Evolutionary conservation across 1,140 invertebrate species (phyloP), one percentile per base, ranked within the genome.

Genomic region (Cydia splendana): DNA sequence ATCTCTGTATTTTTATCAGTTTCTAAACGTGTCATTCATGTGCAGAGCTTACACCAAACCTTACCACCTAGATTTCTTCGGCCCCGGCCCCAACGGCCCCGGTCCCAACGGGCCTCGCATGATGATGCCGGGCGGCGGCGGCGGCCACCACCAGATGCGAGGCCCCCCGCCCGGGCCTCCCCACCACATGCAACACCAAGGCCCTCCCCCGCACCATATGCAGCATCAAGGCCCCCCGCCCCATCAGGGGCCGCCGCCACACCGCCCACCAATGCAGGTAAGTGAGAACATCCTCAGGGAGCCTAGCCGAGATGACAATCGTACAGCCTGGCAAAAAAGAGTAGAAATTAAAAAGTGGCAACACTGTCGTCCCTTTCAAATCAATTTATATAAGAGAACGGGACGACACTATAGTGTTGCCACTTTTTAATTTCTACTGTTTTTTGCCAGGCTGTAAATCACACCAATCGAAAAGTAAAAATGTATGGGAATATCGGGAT

Each of bases 191-290:
- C 93, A 85, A 78, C 91, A 92, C 69, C 90, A 91, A 67, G 92
- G 93, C 12, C 92, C 91, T 0, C 92, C 91, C 18, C 91, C 92
- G 20, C 93, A 93, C 73, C 91, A 91, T 48, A 83, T 91, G 89
- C 87, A 85, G 38, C 90, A 90, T 51, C 92, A 92, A 65, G 91
- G 91, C 3, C 89, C 87, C 0, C 91, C 90, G 5, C 90, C 89
- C 9, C 93, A 94, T 78, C 94, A 94, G 79, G 91, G 93, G 53
- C 94, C 94, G 28, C 94, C 94, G 71, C 91, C 95, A 84, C 95
- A 95, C 78, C 95, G 96, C 9, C 96, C 95, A 0, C 96, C 96
- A 2, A 95, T 96, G 95, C 95, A 95, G 84, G 95, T 95, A 57
- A 94, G 95, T 65, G 94, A 30, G 9, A 53, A 18, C 15, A 62